These are phyloP conservation scores for Mus spretus DNA, from an alignment of 2,797 vertebrate genomes.

Conservation along the genomic window DNA sequence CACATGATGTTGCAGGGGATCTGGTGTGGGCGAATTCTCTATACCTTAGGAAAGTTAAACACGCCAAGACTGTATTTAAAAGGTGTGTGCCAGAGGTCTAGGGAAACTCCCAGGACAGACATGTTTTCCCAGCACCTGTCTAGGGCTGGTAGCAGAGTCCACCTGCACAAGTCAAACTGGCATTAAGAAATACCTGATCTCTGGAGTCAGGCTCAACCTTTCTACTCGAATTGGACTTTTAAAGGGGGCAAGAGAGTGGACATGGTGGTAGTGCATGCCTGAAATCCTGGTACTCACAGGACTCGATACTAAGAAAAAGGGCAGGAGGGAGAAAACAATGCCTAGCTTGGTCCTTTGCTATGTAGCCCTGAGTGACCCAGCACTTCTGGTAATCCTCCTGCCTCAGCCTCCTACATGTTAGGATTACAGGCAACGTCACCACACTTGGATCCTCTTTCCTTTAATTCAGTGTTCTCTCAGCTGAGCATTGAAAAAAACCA, in stretches of 20 bases:
- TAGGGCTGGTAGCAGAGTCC: not conserved
- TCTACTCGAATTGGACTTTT: not conserved
- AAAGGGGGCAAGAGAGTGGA: not conserved
- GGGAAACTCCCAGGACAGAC: not conserved
- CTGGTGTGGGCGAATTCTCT: not conserved
- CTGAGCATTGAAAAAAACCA: not conserved
- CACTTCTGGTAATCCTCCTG: not conserved
- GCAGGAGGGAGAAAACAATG: not conserved
- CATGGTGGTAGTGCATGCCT: not conserved
- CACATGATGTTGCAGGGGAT: not conserved
- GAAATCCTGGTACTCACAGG: not conserved
- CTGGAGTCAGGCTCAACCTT: not conserved
- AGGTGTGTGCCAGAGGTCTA: not conserved
- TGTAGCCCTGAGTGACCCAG: not conserved
- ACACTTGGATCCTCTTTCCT: not conserved
- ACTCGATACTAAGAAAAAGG: not conserved
- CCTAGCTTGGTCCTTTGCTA: not conserved
- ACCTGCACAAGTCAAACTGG: not conserved
- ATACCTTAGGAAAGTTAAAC: not conserved
- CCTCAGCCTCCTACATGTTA: not conserved
- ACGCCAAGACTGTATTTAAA: not conserved
- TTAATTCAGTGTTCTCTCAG: conserved; percentile 15
- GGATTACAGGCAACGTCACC: not conserved
- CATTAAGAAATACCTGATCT: conserved; percentile 22
- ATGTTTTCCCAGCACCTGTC: not conserved